Percentiles rank a stretch among this genome's conserved stretches.
These are phyloP conservation scores for Sciurus carolinensis DNA, from an alignment of 2,797 vertebrate species.

Conservation along the genomic window DNA sequence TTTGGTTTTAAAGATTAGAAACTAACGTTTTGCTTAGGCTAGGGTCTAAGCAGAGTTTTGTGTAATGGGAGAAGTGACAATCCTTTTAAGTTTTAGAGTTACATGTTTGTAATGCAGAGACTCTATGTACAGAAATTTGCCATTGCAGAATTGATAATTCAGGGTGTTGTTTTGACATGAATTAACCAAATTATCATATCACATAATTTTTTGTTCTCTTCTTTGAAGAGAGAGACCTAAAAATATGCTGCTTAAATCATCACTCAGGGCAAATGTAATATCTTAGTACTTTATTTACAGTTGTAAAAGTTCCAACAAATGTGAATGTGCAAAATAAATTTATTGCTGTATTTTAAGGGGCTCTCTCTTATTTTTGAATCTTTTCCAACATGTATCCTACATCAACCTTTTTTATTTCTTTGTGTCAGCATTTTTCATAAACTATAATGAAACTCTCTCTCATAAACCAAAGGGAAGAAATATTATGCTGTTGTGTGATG, in stretches of 20 bases:
- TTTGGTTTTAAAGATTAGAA: slow-evolving; percentile 77
- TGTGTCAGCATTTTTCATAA: slow-evolving; percentile 40
- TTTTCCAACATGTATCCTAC: slow-evolving; percentile 59
- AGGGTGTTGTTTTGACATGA: slow-evolving; percentile 50
- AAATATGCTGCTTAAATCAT: slow-evolving; percentile 22
- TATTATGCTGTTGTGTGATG: not conserved
- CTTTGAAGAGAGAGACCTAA: not conserved
- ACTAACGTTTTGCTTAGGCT: slow-evolving; percentile 63
- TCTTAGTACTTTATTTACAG: slow-evolving; percentile 41
- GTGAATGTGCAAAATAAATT: slow-evolving; percentile 42
- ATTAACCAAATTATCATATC: slow-evolving; percentile 43
- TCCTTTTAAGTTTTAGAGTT: slow-evolving; percentile 58
- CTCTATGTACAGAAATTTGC: slow-evolving; percentile 7
- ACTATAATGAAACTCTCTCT: slow-evolving; percentile 40
- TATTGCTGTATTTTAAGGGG: slow-evolving; percentile 30
- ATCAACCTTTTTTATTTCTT: slow-evolving; percentile 34
- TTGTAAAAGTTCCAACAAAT: slow-evolving; percentile 4
- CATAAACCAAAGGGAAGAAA: slow-evolving; percentile 25
- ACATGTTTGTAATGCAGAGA: slow-evolving; percentile 19
- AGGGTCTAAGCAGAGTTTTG: slow-evolving; percentile 67
- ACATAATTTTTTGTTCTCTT: slow-evolving; percentile 47
- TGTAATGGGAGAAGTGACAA: slow-evolving; percentile 65
- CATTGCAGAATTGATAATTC: slow-evolving; percentile 30
- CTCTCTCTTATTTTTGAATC: slow-evolving; percentile 25
- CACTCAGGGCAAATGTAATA: not conserved